Evolutionary conservation across 2,113 vertebrate species (phyloP).

Genomic region (Sarotherodon lohbergeri): DNA sequence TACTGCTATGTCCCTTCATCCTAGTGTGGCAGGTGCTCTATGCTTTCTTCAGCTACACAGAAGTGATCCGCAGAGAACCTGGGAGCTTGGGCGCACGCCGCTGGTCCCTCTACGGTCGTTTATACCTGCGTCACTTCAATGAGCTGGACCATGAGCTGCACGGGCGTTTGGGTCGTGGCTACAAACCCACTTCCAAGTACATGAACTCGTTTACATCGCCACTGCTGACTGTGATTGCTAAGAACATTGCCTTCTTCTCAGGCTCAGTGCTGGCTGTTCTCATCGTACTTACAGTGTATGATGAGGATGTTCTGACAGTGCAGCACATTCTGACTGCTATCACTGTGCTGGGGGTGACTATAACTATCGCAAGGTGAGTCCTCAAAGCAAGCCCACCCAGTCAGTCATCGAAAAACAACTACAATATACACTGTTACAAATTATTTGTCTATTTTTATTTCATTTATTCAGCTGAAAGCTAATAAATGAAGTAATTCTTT

Average conservation of each 20-base stretch:
- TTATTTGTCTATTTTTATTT: background rate
- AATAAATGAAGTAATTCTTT: background rate
- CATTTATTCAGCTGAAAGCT: background rate
- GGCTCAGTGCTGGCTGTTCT: constrained; percentile 96
- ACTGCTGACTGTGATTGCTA: constrained; percentile 87
- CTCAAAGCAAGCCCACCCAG: background rate
- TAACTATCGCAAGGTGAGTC: constrained; percentile 91
- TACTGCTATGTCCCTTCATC: constrained; percentile 94
- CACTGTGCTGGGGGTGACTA: constrained; percentile 89
- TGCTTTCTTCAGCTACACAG: constrained; percentile 97
- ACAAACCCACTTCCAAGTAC: constrained; percentile 97
- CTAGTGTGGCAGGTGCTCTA: constrained; percentile 99
- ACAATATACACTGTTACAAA: background rate
- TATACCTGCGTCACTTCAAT: constrained; percentile 96
- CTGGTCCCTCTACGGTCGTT: constrained; percentile 93
- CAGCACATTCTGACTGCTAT: constrained; percentile 95
- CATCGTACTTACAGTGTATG: constrained; percentile 94
- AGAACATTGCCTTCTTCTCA: constrained; percentile 96
- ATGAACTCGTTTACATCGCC: constrained; percentile 99
- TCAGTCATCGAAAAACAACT: background rate
- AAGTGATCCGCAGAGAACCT: constrained; percentile 92
- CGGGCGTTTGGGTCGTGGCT: constrained; percentile 89
- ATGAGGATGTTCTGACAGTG: constrained; percentile 92
- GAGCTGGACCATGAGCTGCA: constrained; percentile 94
- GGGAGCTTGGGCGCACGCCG: constrained; percentile 94